Base-by-base conservation (phyloP, 1,140 invertebrate genomes). In the Melanaphis sacchari region DNA sequence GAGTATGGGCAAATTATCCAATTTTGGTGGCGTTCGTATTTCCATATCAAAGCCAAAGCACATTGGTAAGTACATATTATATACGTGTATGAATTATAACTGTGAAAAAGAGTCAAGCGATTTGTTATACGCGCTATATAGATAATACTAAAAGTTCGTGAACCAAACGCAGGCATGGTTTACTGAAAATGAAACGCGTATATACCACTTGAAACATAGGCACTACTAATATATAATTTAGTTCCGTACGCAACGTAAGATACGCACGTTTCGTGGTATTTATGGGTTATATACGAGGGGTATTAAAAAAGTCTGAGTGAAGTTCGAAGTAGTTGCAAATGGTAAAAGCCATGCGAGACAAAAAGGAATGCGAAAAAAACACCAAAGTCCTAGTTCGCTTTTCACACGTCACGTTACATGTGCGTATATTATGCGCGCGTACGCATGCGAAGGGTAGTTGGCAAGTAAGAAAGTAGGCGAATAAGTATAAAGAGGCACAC, bases 161-260 rank as follows among this genome's bases (percentile, higher is more conserved):
- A 66, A 66, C 15, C 59, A 66, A 66, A 66, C 31, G 31, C 31
- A 15, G 26, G 26, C n/a, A 76, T 5, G 31, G 18, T 76, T 76
- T n/a, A n/a, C 59, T n/a, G 59, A 24, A 76, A 76, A 76, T 76
- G 36, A 76, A 76, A 76, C 2, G 5, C 31, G 6, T 6, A 76
- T n/a, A 76, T n/a, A n/a, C n/a, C 59, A 76, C 59, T 76, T 76
- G 59, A 76, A 76, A n/a, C 59, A 76, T n/a, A 76, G 59, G 31
- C n/a, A 36, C 31, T 59, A 66, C 59, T n/a, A 66, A 76, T n/a
- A n/a, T n/a, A 76, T 66, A n/a, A 66, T 76, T 76, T 76, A 76
- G 59, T 76, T 76, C 15, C 31, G 0, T 66, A n/a, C 59, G n/a
- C 59, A 3, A 5, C 59, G 3, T 66, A n/a, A 36, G 31, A 76